A percentile compares a stretch with the other conserved stretches of the same genome.
These are phyloP conservation scores for Anarhynchus alexandrinus DNA, from an alignment of 2,113 vertebrate genomes.

Conservation along the genomic window DNA sequence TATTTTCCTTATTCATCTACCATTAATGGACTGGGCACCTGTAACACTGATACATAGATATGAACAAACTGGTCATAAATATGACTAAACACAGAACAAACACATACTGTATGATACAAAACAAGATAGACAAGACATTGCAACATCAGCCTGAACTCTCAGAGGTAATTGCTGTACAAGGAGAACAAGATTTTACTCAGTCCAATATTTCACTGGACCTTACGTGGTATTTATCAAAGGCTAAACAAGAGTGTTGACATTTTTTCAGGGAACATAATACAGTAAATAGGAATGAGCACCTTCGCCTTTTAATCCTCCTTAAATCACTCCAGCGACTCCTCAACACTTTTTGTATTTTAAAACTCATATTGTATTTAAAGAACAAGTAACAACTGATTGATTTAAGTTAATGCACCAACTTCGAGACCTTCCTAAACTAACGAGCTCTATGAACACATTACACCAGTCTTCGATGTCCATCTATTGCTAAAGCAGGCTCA, in stretches of 20 bases:
- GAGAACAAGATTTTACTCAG: background rate
- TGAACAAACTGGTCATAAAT: background rate
- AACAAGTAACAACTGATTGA: background rate
- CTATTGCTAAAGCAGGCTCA: background rate
- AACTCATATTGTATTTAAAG: background rate
- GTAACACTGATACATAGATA: background rate
- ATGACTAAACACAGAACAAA: conserved; percentile 6
- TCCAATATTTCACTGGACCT: background rate
- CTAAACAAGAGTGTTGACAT: background rate
- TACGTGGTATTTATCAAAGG: background rate
- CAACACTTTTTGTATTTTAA: background rate
- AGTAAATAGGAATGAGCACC: background rate
- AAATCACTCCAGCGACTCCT: background rate
- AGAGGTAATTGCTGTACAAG: background rate
- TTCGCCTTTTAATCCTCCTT: background rate
- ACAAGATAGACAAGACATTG: conserved; percentile 1
- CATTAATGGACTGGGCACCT: background rate
- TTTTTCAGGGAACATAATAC: background rate
- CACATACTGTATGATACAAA: background rate
- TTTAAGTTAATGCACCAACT: background rate
- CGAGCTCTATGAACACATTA: background rate
- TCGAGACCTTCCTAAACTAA: background rate
- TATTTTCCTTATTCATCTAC: background rate
- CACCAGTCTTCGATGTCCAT: background rate
- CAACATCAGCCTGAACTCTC: background rate